Conservation (phyloP, 37 sponge, comb jelly and placozoan genomes). For the Spongia lamella region DNA sequence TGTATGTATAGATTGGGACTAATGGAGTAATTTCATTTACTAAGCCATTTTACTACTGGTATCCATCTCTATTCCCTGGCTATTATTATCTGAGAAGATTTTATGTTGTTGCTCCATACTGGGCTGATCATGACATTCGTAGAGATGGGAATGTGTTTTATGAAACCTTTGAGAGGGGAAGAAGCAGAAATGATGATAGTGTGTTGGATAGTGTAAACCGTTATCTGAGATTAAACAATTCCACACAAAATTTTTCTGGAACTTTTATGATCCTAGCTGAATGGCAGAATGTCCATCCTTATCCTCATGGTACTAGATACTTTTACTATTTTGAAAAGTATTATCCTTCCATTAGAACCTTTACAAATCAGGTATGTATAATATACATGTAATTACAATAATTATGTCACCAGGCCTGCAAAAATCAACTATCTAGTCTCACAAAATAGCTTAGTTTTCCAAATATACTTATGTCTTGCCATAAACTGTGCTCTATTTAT, state of each 20-base stretch:
- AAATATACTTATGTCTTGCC: too few relatives aligned
- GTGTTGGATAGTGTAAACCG: conserved; percentile 11
- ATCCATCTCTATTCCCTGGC: conserved; percentile 30
- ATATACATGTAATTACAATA: too few relatives aligned
- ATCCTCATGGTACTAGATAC: too few relatives aligned
- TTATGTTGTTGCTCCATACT: conserved; percentile 69
- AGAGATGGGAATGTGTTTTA: conserved; percentile 39
- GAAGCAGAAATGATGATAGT: background rate
- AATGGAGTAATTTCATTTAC: conserved; percentile 59
- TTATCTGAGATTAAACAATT: background rate
- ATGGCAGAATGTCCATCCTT: conserved; percentile 21
- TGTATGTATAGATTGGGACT: conserved; percentile 34
- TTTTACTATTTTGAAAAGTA: too few relatives aligned
- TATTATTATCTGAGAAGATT: background rate
- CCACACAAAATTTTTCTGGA: conserved; percentile 20
- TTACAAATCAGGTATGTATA: too few relatives aligned
- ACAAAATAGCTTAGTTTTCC: too few relatives aligned
- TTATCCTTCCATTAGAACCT: too few relatives aligned
- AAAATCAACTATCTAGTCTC: too few relatives aligned
- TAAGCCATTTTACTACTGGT: background rate
- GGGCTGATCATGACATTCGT: conserved; percentile 62
- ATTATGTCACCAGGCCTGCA: too few relatives aligned
- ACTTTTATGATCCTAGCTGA: conserved; percentile 58
- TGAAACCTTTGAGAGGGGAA: conserved; percentile 16
- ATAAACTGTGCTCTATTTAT: too few relatives aligned